Conservation (phyloP, 2,797 vertebrate genomes). For the Tragelaphus eurycerus region DNA sequence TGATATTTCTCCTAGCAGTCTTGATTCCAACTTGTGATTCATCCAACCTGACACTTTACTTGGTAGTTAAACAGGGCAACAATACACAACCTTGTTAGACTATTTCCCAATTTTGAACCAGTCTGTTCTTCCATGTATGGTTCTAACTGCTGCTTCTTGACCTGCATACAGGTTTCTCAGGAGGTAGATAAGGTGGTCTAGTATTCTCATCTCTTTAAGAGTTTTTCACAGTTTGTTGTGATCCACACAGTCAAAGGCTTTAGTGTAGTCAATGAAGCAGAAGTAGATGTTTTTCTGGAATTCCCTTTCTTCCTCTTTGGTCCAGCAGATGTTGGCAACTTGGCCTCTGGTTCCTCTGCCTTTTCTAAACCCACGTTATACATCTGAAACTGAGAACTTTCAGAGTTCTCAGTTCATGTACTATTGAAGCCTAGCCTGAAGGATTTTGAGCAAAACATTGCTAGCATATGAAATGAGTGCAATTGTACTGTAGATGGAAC, state of each 20-base stretch:
- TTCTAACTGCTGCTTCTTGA: background rate
- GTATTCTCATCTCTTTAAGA: background rate
- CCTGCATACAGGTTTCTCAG: background rate
- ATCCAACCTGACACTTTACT: background rate
- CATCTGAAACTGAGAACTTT: too few relatives aligned
- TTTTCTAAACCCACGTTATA: background rate
- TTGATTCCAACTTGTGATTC: background rate
- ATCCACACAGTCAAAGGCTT: background rate
- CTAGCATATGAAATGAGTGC: background rate
- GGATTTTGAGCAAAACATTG: background rate
- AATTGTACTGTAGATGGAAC: background rate
- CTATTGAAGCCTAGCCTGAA: background rate
- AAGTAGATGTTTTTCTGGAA: background rate
- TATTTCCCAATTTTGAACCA: background rate
- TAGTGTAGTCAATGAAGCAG: background rate
- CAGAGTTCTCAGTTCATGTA: background rate
- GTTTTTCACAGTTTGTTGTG: background rate
- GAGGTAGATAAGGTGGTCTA: background rate
- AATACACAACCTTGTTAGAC: background rate
- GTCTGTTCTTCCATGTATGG: background rate
- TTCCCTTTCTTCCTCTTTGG: background rate
- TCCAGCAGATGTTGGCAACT: background rate
- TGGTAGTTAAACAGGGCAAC: background rate
- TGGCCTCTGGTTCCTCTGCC: background rate
- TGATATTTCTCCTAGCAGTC: background rate